Base-by-base conservation (phyloP, 2,888 invertebrate species). In the Nipponacmea schrenckii region DNA sequence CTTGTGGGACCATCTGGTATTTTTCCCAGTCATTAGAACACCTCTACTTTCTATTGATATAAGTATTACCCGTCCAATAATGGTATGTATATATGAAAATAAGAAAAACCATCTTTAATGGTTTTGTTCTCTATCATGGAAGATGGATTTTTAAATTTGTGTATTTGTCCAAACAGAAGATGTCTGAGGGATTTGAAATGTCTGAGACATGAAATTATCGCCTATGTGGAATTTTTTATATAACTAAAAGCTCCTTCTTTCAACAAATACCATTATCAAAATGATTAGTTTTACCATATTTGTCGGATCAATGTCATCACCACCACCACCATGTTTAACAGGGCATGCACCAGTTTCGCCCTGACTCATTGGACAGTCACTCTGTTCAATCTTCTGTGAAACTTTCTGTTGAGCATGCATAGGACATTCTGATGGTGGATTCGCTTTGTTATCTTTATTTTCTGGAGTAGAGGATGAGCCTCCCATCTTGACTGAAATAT, bases 361-460 rank as follows among this genome's bases (percentile, higher is more conserved):
- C 70, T 91, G 91, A 77, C 93, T 92, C 75, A 95, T 92, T 0
- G 95, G 95, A 84, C 95, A 95, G 86, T 94, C 94, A 67, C 83
- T 83, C 66, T 73, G 66, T 15, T 68, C 67, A 62, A 70, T 72
- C 24, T 69, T 39, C 39, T 39, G 7, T 8, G 39, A 8, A 14
- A 44, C 39, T 20, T 45, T 27, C 46, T 65, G 27, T 64, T 71
- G 48, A 24, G 75, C 71, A 67, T 80, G 79, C 79, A 81, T 79
- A 24, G 79, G 72, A 45, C 71, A 71, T 63, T 64, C 63, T 39
- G 67, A 69, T 8, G 66, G 24, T 2, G 50, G 26, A 62, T 64
- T 46, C 44, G 68, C 73, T 20, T 76, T 75, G 45, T 74, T 72
- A 79, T 80, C 79, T 8, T 80, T 80, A 72, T 79, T 82, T 45